Percentiles rank a stretch among this genome's conserved stretches.
Conservation (phyloP, 2,888 invertebrate genomes). For the Mesorhabditis belari region DNA sequence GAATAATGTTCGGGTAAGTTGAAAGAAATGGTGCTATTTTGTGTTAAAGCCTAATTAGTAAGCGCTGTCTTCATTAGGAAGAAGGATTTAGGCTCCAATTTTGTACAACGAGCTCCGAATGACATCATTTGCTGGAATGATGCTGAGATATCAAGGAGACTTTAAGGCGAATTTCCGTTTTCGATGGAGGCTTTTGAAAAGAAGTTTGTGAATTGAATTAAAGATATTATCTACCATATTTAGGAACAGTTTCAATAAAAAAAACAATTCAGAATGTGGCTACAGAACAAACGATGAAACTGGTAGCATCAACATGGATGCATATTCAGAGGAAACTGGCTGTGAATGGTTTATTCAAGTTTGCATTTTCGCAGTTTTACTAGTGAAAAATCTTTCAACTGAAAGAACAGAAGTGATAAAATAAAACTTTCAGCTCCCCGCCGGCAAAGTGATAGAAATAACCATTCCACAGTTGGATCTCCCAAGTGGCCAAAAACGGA, state of each 20-base stretch:
- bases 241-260: background rate
- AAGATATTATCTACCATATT: too few relatives aligned
- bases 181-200: background rate
- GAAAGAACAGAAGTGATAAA: background rate
- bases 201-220: too few relatives aligned
- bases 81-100: background rate
- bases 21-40: background rate
- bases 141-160: constrained; percentile 1
- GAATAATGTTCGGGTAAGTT: constrained; percentile 8
- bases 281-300: constrained; percentile 19
- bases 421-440: background rate
- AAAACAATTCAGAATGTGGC: constrained; percentile 18
- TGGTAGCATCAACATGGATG: constrained; percentile 17
- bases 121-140: background rate
- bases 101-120: background rate
- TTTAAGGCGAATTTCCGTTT: background rate
- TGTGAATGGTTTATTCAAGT: constrained; percentile 20
- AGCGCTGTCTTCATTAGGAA: too few relatives aligned
- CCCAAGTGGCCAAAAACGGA: constrained; percentile 18
- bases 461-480: constrained; percentile 26
- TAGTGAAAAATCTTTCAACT: too few relatives aligned
- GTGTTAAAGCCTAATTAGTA: too few relatives aligned
- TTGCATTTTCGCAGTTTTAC: too few relatives aligned
- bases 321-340: constrained; percentile 18
- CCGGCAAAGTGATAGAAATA: constrained; percentile 29